Base-by-base conservation (phyloP, 2,888 invertebrate genomes). In the Neoscelio sp. region DNA sequence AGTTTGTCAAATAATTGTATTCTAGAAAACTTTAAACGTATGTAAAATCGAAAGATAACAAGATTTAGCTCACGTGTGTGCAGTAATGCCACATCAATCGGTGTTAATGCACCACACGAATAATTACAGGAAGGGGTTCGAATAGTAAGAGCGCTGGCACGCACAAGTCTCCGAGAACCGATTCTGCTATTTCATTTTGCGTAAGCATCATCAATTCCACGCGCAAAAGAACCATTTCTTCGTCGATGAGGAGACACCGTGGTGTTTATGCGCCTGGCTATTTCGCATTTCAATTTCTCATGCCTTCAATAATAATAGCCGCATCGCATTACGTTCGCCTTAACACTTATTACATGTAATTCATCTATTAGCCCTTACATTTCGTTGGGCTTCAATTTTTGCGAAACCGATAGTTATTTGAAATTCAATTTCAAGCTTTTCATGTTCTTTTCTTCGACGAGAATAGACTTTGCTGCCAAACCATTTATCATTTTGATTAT, bases 181-280 rank as follows among this genome's bases (percentile, higher is more conserved):
- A 58, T 56, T 68, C 48, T 48, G 56, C 68, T 58, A 58, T 68
- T 68, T 68, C 68, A 68, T 68, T 68, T 68, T 58, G 68, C 68
- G 68, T 68, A 67, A 67, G 67, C 67, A 54, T 67, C 67, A 67
- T 67, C 67, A 56, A 56, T 67, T 65, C 42, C 65, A 3, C 42
- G 17, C 20, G 54, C 67, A 6, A 46, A 35, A 46, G 54, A 65
- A 33, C n/a, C 33, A 33, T 33, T 33, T 15, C 33, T 50, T 46
- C 20, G 46, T 12, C 18, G n/a, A 28, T 35, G 35, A 44, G 30
- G 30, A 33, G 48, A 48, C 42, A 18, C 18, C 26, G 52, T 33
- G 30, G 42, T 38, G 52, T 65, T 52, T 42, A 52, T 54, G 42
- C 65, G 18, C 46, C 35, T 35, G 17, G 33, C 33, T 44, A 54